Conservation (phyloP, 2,113 vertebrate species). For the Irena cyanogastra region DNA sequence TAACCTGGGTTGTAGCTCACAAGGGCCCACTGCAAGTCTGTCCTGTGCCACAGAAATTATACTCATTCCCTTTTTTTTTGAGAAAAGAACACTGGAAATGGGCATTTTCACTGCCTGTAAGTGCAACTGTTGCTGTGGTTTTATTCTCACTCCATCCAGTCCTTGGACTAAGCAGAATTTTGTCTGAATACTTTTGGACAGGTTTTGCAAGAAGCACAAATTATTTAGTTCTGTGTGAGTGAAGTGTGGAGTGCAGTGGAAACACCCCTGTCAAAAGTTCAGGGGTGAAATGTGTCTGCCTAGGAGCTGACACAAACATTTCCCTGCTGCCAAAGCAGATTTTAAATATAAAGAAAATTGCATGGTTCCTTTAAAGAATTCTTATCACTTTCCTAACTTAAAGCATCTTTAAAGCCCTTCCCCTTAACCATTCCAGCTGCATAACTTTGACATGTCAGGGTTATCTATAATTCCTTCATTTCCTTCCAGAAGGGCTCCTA, state of each 20-base stretch:
- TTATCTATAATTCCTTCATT: constrained; percentile 64
- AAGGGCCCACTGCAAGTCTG: not conserved
- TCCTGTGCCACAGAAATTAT: not conserved
- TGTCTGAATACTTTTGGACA: not conserved
- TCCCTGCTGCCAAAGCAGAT: not conserved
- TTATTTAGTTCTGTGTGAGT: not conserved
- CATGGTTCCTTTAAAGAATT: constrained; percentile 9
- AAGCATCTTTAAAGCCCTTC: not conserved
- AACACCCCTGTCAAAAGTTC: not conserved
- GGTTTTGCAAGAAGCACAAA: not conserved
- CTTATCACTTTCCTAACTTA: not conserved
- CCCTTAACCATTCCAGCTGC: constrained; percentile 46
- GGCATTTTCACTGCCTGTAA: not conserved
- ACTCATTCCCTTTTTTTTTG: not conserved
- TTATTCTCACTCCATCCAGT: not conserved
- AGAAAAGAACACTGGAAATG: not conserved
- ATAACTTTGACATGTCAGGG: constrained; percentile 42
- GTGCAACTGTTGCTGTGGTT: not conserved
- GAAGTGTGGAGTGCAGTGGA: not conserved
- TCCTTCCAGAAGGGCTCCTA: constrained; percentile 60
- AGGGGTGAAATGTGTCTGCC: not conserved
- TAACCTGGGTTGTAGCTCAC: not conserved
- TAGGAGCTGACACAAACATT: not conserved
- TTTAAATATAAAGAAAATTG: not conserved
- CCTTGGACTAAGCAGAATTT: not conserved